Evolutionary conservation across 2,888 invertebrate genomes (phyloP).

Genomic region (Platynereis dumerilii): DNA sequence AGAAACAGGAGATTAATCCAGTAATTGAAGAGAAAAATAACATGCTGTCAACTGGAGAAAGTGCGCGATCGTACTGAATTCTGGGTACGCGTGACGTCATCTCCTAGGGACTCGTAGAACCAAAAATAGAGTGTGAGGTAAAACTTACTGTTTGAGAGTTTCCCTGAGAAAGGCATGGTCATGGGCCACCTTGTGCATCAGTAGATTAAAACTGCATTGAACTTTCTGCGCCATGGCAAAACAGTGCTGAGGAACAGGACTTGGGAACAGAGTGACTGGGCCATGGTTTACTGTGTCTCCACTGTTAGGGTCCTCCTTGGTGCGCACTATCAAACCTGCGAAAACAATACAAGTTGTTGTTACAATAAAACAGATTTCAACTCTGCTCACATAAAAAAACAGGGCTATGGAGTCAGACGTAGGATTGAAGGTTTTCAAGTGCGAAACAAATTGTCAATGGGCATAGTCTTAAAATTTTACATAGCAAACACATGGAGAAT

Average conservation of each 20-base stretch:
- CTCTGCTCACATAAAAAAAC: not conserved
- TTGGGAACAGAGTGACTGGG: constrained; percentile 63
- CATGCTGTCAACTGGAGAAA: no score
- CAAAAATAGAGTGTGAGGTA: no score
- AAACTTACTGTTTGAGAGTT: constrained; percentile 70
- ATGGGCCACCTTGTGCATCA: constrained; percentile 86
- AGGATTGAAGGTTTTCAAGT: not conserved
- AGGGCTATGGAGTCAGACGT: no score
- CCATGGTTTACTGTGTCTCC: constrained; percentile 26
- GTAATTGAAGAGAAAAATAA: no score
- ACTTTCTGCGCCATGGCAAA: constrained; percentile 77
- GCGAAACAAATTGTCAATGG: not conserved
- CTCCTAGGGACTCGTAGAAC: no score
- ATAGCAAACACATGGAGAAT: no score
- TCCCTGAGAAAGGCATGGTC: constrained; percentile 77
- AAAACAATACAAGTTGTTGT: not conserved
- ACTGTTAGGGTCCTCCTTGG: constrained; percentile 12
- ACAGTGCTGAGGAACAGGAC: constrained; percentile 78
- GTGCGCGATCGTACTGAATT: no score
- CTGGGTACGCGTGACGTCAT: no score
- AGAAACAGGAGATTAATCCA: no score
- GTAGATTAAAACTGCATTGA: constrained; percentile 78
- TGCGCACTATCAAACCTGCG: constrained; percentile 20
- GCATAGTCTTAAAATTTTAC: no score
- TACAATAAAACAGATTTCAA: not conserved